A percentile compares a stretch with the other conserved stretches of the same genome.
phyloP scores from a whole-genome alignment of 2,888 invertebrate species.

The Steinernema scapterisci region DNA sequence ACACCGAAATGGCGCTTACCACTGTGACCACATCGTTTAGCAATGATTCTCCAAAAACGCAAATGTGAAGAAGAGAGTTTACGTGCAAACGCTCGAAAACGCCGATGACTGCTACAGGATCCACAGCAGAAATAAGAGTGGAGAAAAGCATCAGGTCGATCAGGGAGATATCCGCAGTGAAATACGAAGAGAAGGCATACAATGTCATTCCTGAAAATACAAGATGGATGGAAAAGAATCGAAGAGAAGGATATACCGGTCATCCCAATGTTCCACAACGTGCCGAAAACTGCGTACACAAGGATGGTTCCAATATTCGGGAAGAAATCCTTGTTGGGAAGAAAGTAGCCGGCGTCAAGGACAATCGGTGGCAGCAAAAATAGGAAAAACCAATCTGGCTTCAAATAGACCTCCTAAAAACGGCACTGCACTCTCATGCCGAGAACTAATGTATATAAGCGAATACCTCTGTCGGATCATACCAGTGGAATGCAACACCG shows the following conservation, averaged over 20 bases:
- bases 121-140: conserved; percentile 62
- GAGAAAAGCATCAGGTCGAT: conserved; percentile 58
- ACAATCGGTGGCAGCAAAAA: conserved; percentile 98
- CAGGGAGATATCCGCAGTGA: conserved; percentile 46
- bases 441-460: not conserved
- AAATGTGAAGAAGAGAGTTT: conserved; percentile 75
- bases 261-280: conserved; percentile 86
- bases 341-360: conserved; percentile 95
- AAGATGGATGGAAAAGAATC: not conserved
- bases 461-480: not conserved
- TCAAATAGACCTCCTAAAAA: conserved; percentile 39
- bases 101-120: conserved; percentile 63
- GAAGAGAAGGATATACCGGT: conserved; percentile 64
- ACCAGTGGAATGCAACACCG: conserved; percentile 11
- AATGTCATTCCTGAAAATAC: conserved; percentile 47
- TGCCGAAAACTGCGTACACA: conserved; percentile 87
- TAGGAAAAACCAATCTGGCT: conserved; percentile 78
- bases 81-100: conserved; percentile 66
- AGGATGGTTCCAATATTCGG: conserved; percentile 92
- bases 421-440: not conserved
- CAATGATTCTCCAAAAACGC: conserved; percentile 95
- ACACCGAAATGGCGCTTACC: conserved; percentile 69
- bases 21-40: conserved; percentile 98
- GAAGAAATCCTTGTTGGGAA: conserved; percentile 96
- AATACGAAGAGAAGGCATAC: conserved; percentile 47